Conservation (phyloP, 2,113 vertebrate species). For the Grammomys surdaster region DNA sequence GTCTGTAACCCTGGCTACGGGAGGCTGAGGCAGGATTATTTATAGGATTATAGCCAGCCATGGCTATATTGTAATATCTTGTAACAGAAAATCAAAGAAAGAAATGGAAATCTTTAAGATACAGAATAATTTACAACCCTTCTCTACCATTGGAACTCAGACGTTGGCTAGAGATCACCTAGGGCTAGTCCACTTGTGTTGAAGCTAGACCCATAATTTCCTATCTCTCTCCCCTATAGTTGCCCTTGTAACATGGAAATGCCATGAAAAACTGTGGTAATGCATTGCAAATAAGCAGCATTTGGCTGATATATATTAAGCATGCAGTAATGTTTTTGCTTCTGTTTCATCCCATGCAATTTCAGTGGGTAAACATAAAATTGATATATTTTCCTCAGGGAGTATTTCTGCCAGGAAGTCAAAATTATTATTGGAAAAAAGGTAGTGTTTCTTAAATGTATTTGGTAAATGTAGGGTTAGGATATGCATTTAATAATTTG, state of each 20-base stretch:
- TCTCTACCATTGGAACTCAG: not conserved
- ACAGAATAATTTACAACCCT: not conserved
- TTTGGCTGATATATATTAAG: not conserved
- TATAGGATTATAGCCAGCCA: not conserved
- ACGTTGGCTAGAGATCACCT: not conserved
- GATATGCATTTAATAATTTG: not conserved
- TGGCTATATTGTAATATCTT: not conserved
- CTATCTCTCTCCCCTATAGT: not conserved
- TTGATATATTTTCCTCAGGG: not conserved
- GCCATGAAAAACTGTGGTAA: not conserved
- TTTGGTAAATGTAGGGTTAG: not conserved
- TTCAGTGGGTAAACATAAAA: conserved; percentile 26
- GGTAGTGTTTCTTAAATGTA: not conserved
- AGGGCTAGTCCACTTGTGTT: accelerated
- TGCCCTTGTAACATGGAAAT: not conserved
- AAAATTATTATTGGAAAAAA: not conserved
- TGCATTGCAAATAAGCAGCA: not conserved
- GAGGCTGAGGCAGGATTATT: not conserved
- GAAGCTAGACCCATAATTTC: not conserved
- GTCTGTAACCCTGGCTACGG: too few relatives aligned
- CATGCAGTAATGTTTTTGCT: not conserved
- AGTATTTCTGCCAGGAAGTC: conserved; percentile 18
- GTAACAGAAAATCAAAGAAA: not conserved
- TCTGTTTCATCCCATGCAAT: conserved; percentile 16
- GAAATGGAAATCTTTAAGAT: not conserved